phyloP scores from a whole-genome alignment of 2,113 vertebrate genomes.

The Oreamnos americanus region DNA sequence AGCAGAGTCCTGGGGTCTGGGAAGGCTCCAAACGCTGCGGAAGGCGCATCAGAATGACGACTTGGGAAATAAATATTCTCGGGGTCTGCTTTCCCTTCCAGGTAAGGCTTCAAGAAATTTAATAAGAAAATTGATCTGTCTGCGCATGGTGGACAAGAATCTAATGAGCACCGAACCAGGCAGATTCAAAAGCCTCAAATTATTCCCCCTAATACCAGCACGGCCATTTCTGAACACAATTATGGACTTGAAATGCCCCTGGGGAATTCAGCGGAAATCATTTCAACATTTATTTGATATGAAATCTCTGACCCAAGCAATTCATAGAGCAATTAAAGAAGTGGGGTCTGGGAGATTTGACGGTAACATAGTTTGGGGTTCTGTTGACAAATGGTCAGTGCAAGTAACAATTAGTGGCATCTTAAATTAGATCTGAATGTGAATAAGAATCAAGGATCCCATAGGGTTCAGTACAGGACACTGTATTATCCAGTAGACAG shows the following conservation, averaged over 20 bases:
- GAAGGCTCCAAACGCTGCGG: neutral
- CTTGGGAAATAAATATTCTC: conserved; percentile 58
- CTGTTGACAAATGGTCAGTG: conserved; percentile 57
- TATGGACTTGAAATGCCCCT: conserved; percentile 45
- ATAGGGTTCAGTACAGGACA: conserved; percentile 28
- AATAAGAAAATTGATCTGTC: conserved; percentile 71
- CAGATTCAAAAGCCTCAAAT: conserved; percentile 65
- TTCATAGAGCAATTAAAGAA: conserved; percentile 62
- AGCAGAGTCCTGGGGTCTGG: neutral
- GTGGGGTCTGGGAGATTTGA: conserved; percentile 25
- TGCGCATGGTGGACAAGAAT: conserved; percentile 46
- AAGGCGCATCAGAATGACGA: neutral
- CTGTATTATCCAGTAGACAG: conserved; percentile 39
- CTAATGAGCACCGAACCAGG: conserved; percentile 64
- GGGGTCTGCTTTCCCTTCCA: conserved; percentile 44
- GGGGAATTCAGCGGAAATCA: conserved; percentile 67
- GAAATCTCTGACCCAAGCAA: conserved; percentile 69
- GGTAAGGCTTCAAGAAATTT: conserved; percentile 67
- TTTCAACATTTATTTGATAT: conserved; percentile 68
- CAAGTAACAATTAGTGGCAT: conserved; percentile 49
- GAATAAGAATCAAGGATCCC: conserved; percentile 31
- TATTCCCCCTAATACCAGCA: conserved; percentile 47
- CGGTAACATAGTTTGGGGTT: conserved; percentile 29
- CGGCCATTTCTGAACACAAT: conserved; percentile 59
- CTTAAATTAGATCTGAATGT: conserved; percentile 58